Evolutionary conservation across 2,113 vertebrate species (phyloP), one percentile per base, ranked within the genome.

Genomic region (Nansenia antarctica): DNA sequence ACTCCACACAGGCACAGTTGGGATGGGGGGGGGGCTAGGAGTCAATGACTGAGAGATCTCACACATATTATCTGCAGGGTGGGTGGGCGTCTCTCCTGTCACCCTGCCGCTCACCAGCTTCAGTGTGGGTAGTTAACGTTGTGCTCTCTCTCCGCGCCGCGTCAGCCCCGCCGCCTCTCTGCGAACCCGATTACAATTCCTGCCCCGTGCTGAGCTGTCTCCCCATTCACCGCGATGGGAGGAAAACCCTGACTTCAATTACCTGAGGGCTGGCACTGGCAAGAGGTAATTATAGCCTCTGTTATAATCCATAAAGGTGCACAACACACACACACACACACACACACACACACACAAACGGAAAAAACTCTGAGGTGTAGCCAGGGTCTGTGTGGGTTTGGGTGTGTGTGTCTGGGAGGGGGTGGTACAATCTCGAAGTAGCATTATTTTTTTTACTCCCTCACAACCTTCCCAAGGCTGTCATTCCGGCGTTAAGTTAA

Each of bases 211-310:
- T 32, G 14, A 20, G 27, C 62, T 3, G 55, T 59, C 29, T 45
- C 35, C 42, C 75, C 70, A 73, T 72, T 65, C 65, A 69, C 66
- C 32, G 34, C 47, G 63, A 81, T 68, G 73, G 72, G 39, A 63
- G 67, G 67, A 42, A 62, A 62, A 80, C 70, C 54, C 62, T 52
- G 73, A 79, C 72, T 85, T 67, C 45, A 67, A 78, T 68, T 77
- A 84, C 83, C 75, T 61, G 82, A 81, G 76, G n/a, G 75, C 65
- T 78, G 81, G 77, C 76, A 82, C n/a, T n/a, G n/a, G n/a, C n/a
- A n/a, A n/a, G 67, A 83, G 74, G 78, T 81, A 83, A 84, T 85
- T 85, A 85, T 71, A 84, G 76, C 64, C 65, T 58, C 60, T 49
- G 29, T 67, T 67, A 62, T 77, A 79, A 73, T 75, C 74, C 77